Conservation (phyloP, 1,140 invertebrate species). For the Bicyclus anynana region DNA sequence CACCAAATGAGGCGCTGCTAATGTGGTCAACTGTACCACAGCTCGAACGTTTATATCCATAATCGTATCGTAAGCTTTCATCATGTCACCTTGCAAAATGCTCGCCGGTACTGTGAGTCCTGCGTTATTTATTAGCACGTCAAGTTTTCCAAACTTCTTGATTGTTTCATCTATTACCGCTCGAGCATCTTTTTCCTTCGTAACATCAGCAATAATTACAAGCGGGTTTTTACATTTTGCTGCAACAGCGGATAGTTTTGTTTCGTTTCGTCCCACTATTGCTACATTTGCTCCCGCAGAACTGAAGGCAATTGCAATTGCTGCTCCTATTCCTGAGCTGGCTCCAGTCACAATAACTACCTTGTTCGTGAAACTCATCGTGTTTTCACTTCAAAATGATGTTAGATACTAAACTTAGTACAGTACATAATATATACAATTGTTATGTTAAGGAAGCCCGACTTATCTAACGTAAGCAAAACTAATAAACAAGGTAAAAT, state of each 20-base stretch:
- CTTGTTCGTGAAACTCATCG: slow-evolving; percentile 14
- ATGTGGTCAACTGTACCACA: background rate
- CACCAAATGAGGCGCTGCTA: background rate
- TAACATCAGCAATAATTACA: slow-evolving; percentile 15
- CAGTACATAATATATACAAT: too few relatives aligned
- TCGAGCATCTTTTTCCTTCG: slow-evolving; percentile 10
- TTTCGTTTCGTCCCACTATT: slow-evolving; percentile 9
- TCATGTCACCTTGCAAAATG: slow-evolving; percentile 10
- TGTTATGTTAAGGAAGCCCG: too few relatives aligned
- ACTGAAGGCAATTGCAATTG: slow-evolving; percentile 4
- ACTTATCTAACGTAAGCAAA: background rate
- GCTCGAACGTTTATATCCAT: background rate
- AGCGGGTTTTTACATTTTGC: slow-evolving; percentile 13
- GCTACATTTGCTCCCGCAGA: slow-evolving; percentile 1
- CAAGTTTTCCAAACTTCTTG: slow-evolving; percentile 12
- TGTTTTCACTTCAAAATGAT: background rate
- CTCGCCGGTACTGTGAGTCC: slow-evolving; percentile 1
- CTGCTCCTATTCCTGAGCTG: slow-evolving; percentile 13
- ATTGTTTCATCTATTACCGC: slow-evolving; percentile 15
- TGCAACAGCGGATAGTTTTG: slow-evolving; percentile 7
- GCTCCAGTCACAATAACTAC: slow-evolving; percentile 13
- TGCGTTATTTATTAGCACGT: slow-evolving; percentile 25
- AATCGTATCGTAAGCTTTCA: slow-evolving; percentile 17
- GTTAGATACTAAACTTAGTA: background rate
- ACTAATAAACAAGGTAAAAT: background rate